A percentile compares a stretch with the other conserved stretches of the same genome.
phyloP scores from a whole-genome alignment of 1,140 invertebrate genomes.

The Lethrus apterus region DNA sequence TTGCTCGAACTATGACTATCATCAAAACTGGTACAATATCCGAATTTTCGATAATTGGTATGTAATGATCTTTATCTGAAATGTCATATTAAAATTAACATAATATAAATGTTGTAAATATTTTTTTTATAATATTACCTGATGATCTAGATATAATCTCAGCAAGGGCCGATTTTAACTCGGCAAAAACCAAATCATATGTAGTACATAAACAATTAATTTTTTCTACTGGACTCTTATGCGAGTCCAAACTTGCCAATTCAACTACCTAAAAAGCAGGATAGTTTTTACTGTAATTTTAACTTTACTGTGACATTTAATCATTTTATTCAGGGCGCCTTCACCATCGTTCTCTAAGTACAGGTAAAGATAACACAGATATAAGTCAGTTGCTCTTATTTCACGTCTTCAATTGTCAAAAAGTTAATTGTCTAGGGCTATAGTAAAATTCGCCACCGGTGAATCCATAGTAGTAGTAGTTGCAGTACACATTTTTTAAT shows the following conservation, averaged over 20 bases:
- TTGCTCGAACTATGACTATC: constrained; percentile 30
- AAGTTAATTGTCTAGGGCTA: too few relatives aligned
- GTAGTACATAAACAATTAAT: constrained; percentile 29
- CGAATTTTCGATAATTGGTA: constrained; percentile 31
- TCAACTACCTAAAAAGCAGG: constrained; percentile 32
- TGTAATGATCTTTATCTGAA: constrained; percentile 29
- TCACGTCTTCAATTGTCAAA: too few relatives aligned
- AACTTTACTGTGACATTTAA: not conserved
- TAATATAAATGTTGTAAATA: constrained; percentile 2
- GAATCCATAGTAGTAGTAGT: too few relatives aligned
- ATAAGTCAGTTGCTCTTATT: too few relatives aligned
- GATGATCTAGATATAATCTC: constrained; percentile 29
- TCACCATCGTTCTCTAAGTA: too few relatives aligned
- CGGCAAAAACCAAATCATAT: constrained; percentile 35
- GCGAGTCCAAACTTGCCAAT: constrained; percentile 30
- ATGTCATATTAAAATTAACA: too few relatives aligned
- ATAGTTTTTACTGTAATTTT: constrained; percentile 1
- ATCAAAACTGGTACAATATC: constrained; percentile 30
- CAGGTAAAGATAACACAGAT: too few relatives aligned
- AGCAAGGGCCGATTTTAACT: constrained; percentile 32
- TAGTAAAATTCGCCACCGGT: too few relatives aligned
- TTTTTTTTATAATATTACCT: constrained; percentile 18
- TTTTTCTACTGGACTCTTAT: constrained; percentile 32
- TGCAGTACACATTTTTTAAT: too few relatives aligned
- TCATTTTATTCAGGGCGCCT: too few relatives aligned